phyloP scores from a whole-genome alignment of 2,797 vertebrate species.

The Propithecus deckenii region DNA sequence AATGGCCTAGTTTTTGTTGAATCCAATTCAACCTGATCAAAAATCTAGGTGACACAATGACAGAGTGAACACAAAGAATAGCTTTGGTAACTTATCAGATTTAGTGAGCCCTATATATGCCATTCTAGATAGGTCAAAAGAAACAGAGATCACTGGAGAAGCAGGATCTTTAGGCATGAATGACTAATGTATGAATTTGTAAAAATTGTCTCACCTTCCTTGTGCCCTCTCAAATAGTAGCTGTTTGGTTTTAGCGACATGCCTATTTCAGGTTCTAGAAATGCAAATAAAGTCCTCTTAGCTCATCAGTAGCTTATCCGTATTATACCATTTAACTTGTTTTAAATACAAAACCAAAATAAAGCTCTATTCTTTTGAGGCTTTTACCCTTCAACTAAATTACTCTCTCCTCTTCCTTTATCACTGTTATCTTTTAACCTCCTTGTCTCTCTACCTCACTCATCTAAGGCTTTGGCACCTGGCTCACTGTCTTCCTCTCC shows the following conservation, averaged over 20 bases:
- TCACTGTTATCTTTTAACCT: neutral
- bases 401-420: neutral
- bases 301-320: neutral
- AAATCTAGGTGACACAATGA: constrained; percentile 1
- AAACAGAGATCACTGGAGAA: neutral
- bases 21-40: constrained; percentile 19
- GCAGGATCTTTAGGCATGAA: neutral
- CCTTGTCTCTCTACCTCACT: neutral
- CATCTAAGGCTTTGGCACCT: neutral
- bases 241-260: neutral
- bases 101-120: neutral
- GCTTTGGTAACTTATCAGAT: neutral
- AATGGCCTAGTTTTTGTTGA: constrained; percentile 22
- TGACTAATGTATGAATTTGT: neutral
- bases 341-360: neutral
- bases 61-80: constrained; percentile 3
- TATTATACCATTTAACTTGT: neutral
- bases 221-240: neutral
- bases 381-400: neutral
- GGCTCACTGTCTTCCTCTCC: neutral
- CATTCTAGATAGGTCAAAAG: neutral
- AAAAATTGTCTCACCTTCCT: neutral
- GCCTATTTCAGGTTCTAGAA: neutral
- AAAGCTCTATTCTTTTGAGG: neutral
- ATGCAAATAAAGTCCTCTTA: neutral